Conservation (phyloP, 2,888 invertebrate species). For the Frankliniella fusca region DNA sequence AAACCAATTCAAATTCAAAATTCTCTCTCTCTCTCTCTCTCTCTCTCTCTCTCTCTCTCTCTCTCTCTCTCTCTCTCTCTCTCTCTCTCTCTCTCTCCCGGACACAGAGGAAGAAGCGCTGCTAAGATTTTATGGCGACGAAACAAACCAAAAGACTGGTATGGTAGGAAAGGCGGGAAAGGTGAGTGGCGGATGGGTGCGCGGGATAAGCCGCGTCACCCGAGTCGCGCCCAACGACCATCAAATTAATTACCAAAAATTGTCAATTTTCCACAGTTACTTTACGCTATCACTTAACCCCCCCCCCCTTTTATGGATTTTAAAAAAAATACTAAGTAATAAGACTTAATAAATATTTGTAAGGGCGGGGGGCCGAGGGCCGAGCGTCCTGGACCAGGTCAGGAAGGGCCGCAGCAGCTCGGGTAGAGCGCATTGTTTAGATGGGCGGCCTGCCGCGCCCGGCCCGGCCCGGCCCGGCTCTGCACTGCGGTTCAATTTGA, state of each 20-base stretch:
- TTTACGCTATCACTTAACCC: background rate
- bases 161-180: background rate
- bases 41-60: no score
- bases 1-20: no score
- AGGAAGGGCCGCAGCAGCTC: no score
- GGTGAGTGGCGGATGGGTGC: background rate
- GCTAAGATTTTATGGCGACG: background rate
- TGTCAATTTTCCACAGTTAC: no score
- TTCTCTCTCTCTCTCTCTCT: no score
- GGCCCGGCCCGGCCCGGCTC: background rate
- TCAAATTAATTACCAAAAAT: background rate
- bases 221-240: background rate
- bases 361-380: background rate
- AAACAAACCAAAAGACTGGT: no score
- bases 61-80: no score
- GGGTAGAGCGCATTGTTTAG: background rate
- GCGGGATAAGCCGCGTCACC: background rate
- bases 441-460: background rate
- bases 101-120: no score
- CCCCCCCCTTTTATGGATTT: background rate
- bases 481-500: background rate
- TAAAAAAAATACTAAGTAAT: no score
- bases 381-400: no score
- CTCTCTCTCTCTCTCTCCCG: no score
- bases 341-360: no score